Evolutionary conservation across 2,113 vertebrate species (phyloP).

Genomic region (Centrocercus urophasianus): DNA sequence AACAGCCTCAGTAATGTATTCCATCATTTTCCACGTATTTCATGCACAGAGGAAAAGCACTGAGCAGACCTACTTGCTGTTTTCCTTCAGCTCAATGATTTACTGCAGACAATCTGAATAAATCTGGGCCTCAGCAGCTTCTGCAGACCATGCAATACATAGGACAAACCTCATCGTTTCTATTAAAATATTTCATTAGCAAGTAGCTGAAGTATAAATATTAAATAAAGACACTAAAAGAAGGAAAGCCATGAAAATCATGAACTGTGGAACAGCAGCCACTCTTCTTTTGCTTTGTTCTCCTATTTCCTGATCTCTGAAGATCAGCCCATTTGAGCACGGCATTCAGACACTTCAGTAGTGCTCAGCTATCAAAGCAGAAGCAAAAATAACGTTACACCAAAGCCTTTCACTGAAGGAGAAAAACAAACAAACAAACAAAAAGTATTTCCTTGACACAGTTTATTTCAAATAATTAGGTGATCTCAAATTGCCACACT

Average conservation of each 20-base stretch:
- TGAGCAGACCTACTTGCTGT: accelerated
- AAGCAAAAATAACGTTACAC: background rate
- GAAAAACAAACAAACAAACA: background rate
- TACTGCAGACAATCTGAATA: background rate
- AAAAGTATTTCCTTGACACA: background rate
- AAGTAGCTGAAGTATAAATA: background rate
- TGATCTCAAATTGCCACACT: background rate
- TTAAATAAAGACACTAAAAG: background rate
- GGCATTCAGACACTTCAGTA: background rate
- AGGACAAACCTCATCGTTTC: background rate
- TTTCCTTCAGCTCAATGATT: background rate
- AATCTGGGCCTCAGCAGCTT: background rate
- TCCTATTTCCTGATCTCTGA: background rate
- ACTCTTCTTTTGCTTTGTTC: background rate
- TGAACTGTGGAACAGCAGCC: background rate
- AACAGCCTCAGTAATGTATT: background rate
- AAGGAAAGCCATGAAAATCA: background rate
- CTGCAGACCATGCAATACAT: background rate
- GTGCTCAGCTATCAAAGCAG: too few species aligned
- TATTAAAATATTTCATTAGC: background rate
- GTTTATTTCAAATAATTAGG: background rate
- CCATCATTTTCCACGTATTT: background rate
- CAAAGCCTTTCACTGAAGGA: background rate
- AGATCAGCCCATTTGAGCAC: background rate
- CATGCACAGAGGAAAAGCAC: background rate